Base-by-base conservation (phyloP, 1,140 invertebrate species). In the Hestina assimilis region DNA sequence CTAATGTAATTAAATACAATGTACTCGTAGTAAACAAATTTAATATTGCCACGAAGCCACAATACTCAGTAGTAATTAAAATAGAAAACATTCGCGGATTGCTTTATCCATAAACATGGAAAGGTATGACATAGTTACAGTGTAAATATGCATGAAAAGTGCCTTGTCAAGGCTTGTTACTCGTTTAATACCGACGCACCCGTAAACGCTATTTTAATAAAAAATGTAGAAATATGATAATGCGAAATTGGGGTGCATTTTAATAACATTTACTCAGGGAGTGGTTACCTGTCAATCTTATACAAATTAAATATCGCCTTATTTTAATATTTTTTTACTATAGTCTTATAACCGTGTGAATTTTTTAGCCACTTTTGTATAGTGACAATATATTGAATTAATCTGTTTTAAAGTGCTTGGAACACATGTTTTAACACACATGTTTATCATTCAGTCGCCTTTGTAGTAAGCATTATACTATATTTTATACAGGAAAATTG, bases 131-230 rank as follows among this genome's bases (percentile, higher is more conserved):
- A 12, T 31, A 21, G 17, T 11, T 46, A 17, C 24, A n/a, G 8
- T n/a, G 43, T 46, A 46, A 46, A 46, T 38, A 8, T 17, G 4
- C 15, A 46, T 31, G 8, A 20, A 48, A 15, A 48, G 29, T 19
- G 23, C 23, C 50, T 31, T 45, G 40, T 20, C 15, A n/a, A 43
- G 29, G 40, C 11, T 33, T 42, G 14, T 17, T 14, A 51, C 23
- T 42, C 38, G 24, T 23, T 54, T 35, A 35, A 46, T 50, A 28
- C 28, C 17, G 52, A 24, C 61, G 42, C 61, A 51, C 61, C 61
- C 46, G 23, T 38, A 51, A 26, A 33, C 33, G 45, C 24, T 48
- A 26, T n/a, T 35, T 38, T 59, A 59, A 51, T 63, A 28, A 53
- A 59, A 54, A 47, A 28, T 23, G 24, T 55, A 42, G 43, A 48